Conservation (phyloP, 2,113 vertebrate genomes). For the Haemorhous mexicanus region DNA sequence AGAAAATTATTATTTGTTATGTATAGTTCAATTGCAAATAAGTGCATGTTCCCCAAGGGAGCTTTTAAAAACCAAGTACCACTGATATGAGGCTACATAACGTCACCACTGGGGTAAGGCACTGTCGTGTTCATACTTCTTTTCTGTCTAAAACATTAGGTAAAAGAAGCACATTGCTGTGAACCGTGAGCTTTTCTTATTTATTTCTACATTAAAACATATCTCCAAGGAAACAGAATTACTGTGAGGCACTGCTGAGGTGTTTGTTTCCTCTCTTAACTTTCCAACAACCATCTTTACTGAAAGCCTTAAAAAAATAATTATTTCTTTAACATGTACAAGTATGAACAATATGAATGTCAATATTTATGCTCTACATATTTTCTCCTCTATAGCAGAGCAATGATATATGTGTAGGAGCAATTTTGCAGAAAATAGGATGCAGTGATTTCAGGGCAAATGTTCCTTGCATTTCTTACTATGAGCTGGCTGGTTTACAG, state of each 20-base stretch:
- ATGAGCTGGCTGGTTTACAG: conserved; percentile 53
- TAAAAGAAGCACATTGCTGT: neutral
- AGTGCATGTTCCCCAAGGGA: neutral
- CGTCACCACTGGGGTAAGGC: neutral
- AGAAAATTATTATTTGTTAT: neutral
- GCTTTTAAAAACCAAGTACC: neutral
- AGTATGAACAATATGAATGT: conserved; percentile 23
- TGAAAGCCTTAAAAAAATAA: conserved; percentile 25
- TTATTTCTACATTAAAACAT: conserved; percentile 30
- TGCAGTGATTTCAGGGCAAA: conserved; percentile 26
- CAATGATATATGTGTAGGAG: conserved; percentile 15
- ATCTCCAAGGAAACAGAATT: conserved; percentile 66
- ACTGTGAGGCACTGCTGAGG: neutral
- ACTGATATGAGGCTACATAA: neutral
- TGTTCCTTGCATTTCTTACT: conserved; percentile 22
- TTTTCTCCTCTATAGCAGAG: conserved; percentile 3
- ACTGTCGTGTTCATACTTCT: neutral
- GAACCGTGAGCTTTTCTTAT: conserved; percentile 1
- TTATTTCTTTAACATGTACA: conserved; percentile 16
- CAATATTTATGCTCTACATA: conserved; percentile 23
- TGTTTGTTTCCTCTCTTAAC: conserved; percentile 41
- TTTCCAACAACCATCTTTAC: conserved; percentile 10
- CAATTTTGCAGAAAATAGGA: conserved; percentile 64
- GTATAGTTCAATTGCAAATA: neutral
- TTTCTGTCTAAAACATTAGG: neutral